Base-by-base conservation (phyloP, 1,140 invertebrate genomes). In the Meloidogyne chitwoodi region DNA sequence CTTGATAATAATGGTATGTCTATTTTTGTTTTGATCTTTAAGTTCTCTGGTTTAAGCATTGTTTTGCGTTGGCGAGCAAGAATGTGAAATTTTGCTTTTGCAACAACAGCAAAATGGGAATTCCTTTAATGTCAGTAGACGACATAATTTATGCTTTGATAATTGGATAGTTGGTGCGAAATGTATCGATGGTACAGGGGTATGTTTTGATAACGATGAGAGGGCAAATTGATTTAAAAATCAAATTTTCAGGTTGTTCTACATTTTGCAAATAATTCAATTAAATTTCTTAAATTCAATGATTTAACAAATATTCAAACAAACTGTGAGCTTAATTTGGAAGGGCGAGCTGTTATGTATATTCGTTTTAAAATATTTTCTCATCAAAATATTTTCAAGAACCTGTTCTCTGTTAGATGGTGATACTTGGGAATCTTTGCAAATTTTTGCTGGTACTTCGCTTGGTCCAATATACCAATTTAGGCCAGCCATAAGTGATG, bases 91-190 rank as follows among this genome's bases (percentile, higher is more conserved):
- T 63, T 73, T 73, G n/a, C 26, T 8, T 8, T 26, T 61, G 16
- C 12, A 41, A 16, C 11, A 41, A 29, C 56, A 48, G 0, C 12
- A 69, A 14, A 19, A 69, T 44, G 34, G 1, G 2, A 44, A 44
- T 56, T 19, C 1, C 4, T 26, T 27, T 14, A 1, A 26, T 5
- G 27, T 24, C 14, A 10, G 6, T 4, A 12, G 24, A n/a, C 63
- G 19, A 62, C 14, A 34, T 27, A 26, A 14, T 63, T 41, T 61
- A 34, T 22, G 12, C 2, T 64, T 27, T 16, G 22, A 19, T 29
- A 26, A 73, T 73, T 73, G 70, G 70, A n/a, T 73, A 63, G 14
- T 73, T 26, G 56, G 14, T 26, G 70, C 70, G 5, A 48, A 73
- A 31, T 38, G 38, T 31, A 12, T 73, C 29, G 29, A 34, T 61